These are phyloP conservation scores for Lepeophtheirus nordmannii DNA, from an alignment of 2,888 invertebrate genomes.

Conservation along the genomic window DNA sequence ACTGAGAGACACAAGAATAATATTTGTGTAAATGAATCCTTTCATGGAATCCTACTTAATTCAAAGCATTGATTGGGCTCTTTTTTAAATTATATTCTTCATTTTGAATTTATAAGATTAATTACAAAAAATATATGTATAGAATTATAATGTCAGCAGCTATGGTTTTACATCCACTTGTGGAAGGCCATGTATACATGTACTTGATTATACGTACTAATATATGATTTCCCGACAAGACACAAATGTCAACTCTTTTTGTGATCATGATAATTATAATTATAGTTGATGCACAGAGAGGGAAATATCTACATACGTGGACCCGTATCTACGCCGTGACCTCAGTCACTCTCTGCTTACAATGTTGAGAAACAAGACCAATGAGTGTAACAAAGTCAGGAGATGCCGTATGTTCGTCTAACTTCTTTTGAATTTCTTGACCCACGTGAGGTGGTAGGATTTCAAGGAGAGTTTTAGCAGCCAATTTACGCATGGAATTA, in stretches of 20 bases:
- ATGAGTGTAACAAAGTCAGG: slow-evolving; percentile 22
- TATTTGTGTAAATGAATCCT: too few relatives aligned
- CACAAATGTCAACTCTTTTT: too few relatives aligned
- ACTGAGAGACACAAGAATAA: too few relatives aligned
- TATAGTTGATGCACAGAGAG: too few relatives aligned
- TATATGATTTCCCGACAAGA: too few relatives aligned
- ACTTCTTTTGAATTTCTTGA: slow-evolving; percentile 16
- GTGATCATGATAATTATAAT: too few relatives aligned
- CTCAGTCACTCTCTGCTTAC: not conserved
- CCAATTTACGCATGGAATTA: slow-evolving; percentile 18
- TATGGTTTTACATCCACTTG: too few relatives aligned
- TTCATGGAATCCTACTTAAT: too few relatives aligned
- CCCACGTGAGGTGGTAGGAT: slow-evolving; percentile 14
- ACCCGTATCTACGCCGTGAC: not conserved
- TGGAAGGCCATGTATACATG: too few relatives aligned
- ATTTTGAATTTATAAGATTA: not conserved
- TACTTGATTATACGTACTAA: too few relatives aligned
- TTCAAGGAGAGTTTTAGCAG: slow-evolving; percentile 21
- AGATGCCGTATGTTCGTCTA: slow-evolving; percentile 17
- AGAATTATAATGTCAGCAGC: not conserved
- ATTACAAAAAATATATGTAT: not conserved
- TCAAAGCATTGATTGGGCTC: too few relatives aligned
- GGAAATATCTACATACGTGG: not conserved
- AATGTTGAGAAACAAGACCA: slow-evolving; percentile 17
- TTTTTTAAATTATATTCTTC: not conserved